Conservation (phyloP, 1,140 invertebrate genomes). For the Pteromalus puparum region DNA sequence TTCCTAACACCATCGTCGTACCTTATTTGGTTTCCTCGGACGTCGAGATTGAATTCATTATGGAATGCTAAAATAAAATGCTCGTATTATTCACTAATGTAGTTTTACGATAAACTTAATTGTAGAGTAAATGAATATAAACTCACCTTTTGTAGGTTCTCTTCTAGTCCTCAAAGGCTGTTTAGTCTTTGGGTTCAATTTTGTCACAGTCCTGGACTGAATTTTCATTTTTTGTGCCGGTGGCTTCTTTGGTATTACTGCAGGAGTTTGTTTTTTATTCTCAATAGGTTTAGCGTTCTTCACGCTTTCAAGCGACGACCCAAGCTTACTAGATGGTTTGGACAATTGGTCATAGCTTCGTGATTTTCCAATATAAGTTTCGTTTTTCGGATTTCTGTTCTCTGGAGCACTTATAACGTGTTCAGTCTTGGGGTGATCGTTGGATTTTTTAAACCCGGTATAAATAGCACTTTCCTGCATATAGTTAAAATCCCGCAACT, state of each 20-base stretch:
- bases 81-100: background rate
- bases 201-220: constrained; percentile 53
- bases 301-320: constrained; percentile 38
- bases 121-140: background rate
- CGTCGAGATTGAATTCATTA: constrained; percentile 25
- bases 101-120: background rate
- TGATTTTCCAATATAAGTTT: constrained; percentile 60
- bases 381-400: constrained; percentile 54
- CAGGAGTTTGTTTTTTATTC: constrained; percentile 16
- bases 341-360: constrained; percentile 67
- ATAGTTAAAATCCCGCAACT: constrained; percentile 22
- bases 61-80: constrained; percentile 21
- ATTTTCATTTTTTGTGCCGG: constrained; percentile 53
- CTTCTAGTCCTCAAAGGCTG: background rate
- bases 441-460: constrained; percentile 6
- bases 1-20: constrained; percentile 53
- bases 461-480: background rate
- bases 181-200: constrained; percentile 44
- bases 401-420: constrained; percentile 45
- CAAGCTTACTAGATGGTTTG: constrained; percentile 53
- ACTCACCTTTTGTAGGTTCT: constrained; percentile 42
- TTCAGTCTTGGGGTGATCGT: constrained; percentile 48
- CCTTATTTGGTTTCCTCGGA: constrained; percentile 50
- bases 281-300: constrained; percentile 35
- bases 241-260: constrained; percentile 39